Percentiles rank a stretch among this genome's conserved stretches.
These are phyloP conservation scores for Pecten maximus DNA, from an alignment of 2,888 invertebrate genomes.

Conservation along the genomic window DNA sequence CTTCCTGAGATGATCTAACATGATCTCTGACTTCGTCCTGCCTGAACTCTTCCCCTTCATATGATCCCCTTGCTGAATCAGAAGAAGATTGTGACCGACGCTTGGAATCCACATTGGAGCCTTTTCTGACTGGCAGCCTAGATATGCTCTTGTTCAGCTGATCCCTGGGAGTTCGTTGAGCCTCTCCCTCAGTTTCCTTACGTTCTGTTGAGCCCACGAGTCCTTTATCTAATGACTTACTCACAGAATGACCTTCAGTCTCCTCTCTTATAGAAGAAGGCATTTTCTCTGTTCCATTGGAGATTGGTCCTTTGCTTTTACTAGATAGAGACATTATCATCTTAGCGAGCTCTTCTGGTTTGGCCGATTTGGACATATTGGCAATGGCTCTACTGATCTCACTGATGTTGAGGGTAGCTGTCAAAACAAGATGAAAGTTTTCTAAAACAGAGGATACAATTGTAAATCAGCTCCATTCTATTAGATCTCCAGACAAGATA, in stretches of 20 bases:
- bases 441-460: no score
- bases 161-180: not conserved
- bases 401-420: constrained; percentile 59
- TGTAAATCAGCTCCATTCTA: no score
- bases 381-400: constrained; percentile 55
- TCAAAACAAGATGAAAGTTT: constrained; percentile 19
- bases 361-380: constrained; percentile 41
- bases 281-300: constrained; percentile 4
- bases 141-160: constrained; percentile 50
- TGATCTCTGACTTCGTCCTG: not conserved
- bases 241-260: constrained; percentile 36
- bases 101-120: constrained; percentile 55
- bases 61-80: constrained; percentile 8
- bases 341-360: constrained; percentile 49
- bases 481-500: no score
- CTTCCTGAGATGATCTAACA: not conserved
- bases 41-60: constrained; percentile 31
- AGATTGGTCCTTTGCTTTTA: constrained; percentile 33
- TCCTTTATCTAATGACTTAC: not conserved
- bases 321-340: constrained; percentile 49
- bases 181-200: constrained; percentile 36
- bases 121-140: constrained; percentile 59
- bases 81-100: constrained; percentile 36
- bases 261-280: constrained; percentile 37
- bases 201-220: constrained; percentile 23